phyloP scores from a whole-genome alignment of 1,140 invertebrate species.

The Drosophila malerkotliana region DNA sequence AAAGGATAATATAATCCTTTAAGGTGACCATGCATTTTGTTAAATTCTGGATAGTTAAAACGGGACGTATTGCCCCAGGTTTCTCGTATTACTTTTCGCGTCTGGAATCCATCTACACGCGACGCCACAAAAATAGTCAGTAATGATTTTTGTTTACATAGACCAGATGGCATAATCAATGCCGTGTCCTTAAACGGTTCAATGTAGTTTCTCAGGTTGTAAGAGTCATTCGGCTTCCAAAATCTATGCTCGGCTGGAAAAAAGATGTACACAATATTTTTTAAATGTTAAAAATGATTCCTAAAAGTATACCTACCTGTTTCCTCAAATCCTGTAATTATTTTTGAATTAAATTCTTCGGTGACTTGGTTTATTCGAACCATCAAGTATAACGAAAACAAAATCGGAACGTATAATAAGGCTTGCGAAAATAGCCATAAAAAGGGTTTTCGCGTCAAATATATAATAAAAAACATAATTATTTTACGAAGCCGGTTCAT shows the following conservation, averaged over 20 bases:
- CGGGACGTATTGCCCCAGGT: conserved; percentile 89
- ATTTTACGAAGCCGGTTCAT: too few species aligned
- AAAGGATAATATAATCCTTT: conserved; percentile 27
- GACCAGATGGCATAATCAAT: background rate
- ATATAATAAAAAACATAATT: too few species aligned
- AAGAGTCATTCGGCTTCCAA: background rate
- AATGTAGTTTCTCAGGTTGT: background rate
- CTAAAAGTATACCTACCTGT: too few species aligned
- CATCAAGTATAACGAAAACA: too few species aligned
- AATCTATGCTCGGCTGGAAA: background rate
- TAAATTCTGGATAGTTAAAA: conserved; percentile 85
- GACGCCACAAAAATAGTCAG: background rate
- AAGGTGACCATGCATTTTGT: conserved; percentile 60
- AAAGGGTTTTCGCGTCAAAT: too few species aligned
- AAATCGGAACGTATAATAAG: too few species aligned
- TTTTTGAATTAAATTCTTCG: too few species aligned
- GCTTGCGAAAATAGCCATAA: too few species aligned
- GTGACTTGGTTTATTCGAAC: too few species aligned
- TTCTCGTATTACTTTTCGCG: conserved; percentile 87
- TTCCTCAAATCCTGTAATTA: too few species aligned
- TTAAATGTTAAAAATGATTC: background rate
- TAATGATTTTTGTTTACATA: background rate
- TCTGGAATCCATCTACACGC: background rate
- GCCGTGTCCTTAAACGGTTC: background rate
- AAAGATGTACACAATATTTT: background rate